Evolutionary conservation across 2,888 invertebrate species (phyloP).

Genomic region (Eudemis profundana): DNA sequence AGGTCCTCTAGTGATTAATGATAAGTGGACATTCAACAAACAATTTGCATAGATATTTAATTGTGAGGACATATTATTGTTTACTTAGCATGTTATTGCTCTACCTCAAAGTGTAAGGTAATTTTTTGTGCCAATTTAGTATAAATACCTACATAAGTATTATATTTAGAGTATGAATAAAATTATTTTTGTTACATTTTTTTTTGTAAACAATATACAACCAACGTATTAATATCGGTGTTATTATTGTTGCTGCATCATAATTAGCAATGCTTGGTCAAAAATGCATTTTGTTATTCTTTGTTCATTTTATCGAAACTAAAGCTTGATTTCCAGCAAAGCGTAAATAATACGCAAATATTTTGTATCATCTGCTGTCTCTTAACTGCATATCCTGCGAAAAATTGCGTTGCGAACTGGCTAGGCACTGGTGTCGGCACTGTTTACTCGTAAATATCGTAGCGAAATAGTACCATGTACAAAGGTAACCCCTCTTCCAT

Average conservation of each 20-base stretch:
- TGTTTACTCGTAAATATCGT: not conserved
- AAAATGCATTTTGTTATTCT: not conserved
- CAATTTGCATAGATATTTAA: conserved; percentile 49
- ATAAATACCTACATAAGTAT: conserved; percentile 58
- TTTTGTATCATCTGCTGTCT: not conserved
- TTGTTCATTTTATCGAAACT: too few relatives aligned
- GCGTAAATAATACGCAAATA: conserved; percentile 43
- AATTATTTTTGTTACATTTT: conserved; percentile 15
- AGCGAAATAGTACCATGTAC: not conserved
- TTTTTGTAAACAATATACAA: conserved; percentile 56
- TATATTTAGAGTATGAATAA: conserved; percentile 48
- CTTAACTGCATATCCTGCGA: not conserved
- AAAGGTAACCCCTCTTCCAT: not conserved
- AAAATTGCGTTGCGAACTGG: not conserved
- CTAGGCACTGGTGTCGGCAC: not conserved
- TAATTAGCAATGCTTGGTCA: not conserved
- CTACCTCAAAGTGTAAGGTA: conserved; percentile 64
- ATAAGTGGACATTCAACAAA: conserved; percentile 45
- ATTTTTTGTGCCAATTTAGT: conserved; percentile 69
- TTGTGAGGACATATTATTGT: conserved; percentile 49
- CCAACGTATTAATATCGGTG: not conserved
- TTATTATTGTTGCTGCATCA: not conserved
- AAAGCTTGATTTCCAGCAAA: too few relatives aligned
- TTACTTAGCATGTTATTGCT: conserved; percentile 47
- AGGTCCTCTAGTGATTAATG: conserved; percentile 45